Percentiles rank a stretch among this genome's conserved stretches.
Evolutionary conservation across 2,797 vertebrate genomes (phyloP).

Genomic region (Squalus acanthias): DNA sequence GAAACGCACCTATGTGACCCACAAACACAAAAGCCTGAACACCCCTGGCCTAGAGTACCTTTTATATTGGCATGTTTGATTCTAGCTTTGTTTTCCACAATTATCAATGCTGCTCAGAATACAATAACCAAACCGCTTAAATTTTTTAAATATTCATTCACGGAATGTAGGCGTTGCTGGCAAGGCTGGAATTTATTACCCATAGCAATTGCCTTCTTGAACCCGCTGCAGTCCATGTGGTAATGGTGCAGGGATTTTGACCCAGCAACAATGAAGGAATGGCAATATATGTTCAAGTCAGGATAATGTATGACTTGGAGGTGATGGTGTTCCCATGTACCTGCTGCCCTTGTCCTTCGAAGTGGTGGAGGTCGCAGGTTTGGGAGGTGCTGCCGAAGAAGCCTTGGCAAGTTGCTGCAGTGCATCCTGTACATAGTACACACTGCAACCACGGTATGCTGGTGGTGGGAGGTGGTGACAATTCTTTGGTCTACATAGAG

Average conservation of each 20-base stretch:
- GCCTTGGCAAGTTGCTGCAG: neutral
- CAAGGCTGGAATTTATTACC: neutral
- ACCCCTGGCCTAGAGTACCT: neutral
- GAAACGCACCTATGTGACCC: neutral
- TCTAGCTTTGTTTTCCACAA: neutral
- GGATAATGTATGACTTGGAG: too few relatives aligned
- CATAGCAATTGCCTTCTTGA: neutral
- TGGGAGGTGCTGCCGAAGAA: neutral
- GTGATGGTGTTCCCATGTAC: neutral
- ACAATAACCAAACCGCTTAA: neutral
- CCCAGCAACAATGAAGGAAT: too few relatives aligned
- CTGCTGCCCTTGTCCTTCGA: neutral
- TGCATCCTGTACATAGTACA: neutral
- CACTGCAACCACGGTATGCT: neutral
- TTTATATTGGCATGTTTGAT: neutral
- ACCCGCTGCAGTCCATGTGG: neutral
- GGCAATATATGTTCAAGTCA: too few relatives aligned
- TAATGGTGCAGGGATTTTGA: neutral
- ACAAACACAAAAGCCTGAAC: neutral
- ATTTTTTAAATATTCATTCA: neutral
- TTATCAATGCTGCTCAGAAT: neutral
- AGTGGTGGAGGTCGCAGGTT: neutral
- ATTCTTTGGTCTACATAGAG: neutral
- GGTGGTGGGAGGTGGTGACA: neutral
- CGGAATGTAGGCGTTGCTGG: neutral